Evolutionary conservation across 2,888 invertebrate genomes (phyloP).

Genomic region (Chaetoderma sp.): DNA sequence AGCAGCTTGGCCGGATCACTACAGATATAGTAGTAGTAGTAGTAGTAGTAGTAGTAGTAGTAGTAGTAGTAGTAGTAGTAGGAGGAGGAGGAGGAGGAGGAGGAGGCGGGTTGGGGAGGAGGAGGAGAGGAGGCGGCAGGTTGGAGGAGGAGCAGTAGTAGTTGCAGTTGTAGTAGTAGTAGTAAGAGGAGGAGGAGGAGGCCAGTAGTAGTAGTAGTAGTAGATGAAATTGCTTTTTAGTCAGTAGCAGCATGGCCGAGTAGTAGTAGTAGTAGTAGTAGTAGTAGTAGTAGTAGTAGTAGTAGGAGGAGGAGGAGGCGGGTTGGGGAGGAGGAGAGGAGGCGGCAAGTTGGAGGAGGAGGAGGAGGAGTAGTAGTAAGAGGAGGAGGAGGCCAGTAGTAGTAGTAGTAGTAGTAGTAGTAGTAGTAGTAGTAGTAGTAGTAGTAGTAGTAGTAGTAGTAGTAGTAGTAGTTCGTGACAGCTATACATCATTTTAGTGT

Average conservation of each 20-base stretch:
- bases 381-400: too few species aligned
- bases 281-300: too few species aligned
- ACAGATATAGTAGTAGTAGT: background rate
- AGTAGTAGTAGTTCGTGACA: conserved; percentile 1
- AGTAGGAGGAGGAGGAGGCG: too few species aligned
- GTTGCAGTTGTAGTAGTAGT: conserved; percentile 8
- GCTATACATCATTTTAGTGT: background rate
- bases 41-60: conserved; percentile 1
- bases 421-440: conserved; percentile 22
- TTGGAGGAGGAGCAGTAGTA: background rate
- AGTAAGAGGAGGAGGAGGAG: background rate
- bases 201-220: background rate
- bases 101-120: background rate
- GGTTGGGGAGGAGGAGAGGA: too few species aligned
- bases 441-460: conserved; percentile 19
- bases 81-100: background rate
- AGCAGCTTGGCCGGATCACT: too few species aligned
- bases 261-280: too few species aligned
- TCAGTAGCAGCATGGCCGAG: background rate
- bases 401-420: conserved; percentile 26
- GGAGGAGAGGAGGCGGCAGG: too few species aligned
- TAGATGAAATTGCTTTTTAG: background rate
- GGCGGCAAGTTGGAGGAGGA: too few species aligned
- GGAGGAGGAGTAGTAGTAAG: too few species aligned
- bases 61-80: conserved; percentile 7